phyloP scores from a whole-genome alignment of 1,140 invertebrate genomes.

The Drosophila saltans region DNA sequence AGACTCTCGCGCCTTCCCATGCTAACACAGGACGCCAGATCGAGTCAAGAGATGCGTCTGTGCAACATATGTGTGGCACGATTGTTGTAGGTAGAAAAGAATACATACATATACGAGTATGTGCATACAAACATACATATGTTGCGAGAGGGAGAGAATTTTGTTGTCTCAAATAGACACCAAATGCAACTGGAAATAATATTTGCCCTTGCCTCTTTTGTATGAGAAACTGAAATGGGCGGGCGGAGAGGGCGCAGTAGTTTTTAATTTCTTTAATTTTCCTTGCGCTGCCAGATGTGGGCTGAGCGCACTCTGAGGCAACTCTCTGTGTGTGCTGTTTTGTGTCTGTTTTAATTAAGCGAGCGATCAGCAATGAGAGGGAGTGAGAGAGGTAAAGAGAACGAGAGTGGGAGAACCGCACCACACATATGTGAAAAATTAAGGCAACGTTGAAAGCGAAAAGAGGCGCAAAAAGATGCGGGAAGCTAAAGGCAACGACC shows the following conservation, averaged over 20 bases:
- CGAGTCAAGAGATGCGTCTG: slow-evolving; percentile 45
- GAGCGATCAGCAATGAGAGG: slow-evolving; percentile 17
- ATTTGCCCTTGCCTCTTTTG: slow-evolving; percentile 75
- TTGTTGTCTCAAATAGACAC: slow-evolving; percentile 69
- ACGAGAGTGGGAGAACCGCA: slow-evolving; percentile 18
- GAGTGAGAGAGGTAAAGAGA: slow-evolving; percentile 21
- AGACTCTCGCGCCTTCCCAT: background rate
- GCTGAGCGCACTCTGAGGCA: slow-evolving; percentile 58
- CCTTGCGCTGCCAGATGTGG: slow-evolving; percentile 68
- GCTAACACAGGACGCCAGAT: slow-evolving; percentile 23
- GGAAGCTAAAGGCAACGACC: slow-evolving; percentile 61
- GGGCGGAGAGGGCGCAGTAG: slow-evolving; percentile 37
- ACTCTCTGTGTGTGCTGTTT: background rate
- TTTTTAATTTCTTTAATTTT: slow-evolving; percentile 79
- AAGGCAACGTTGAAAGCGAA: slow-evolving; percentile 70
- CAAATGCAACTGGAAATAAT: slow-evolving; percentile 73
- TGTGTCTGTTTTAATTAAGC: slow-evolving; percentile 78
- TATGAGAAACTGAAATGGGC: slow-evolving; percentile 22
- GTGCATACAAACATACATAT: too few species aligned
- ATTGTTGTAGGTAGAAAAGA: slow-evolving; percentile 55
- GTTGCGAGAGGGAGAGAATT: slow-evolving; percentile 4
- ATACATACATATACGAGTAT: slow-evolving; percentile 15
- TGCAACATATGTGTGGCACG: slow-evolving; percentile 73
- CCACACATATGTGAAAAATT: slow-evolving; percentile 77
- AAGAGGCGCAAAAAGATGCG: slow-evolving; percentile 68